Conservation (phyloP, 2,888 invertebrate species). For the Polylopha cassiicola region DNA sequence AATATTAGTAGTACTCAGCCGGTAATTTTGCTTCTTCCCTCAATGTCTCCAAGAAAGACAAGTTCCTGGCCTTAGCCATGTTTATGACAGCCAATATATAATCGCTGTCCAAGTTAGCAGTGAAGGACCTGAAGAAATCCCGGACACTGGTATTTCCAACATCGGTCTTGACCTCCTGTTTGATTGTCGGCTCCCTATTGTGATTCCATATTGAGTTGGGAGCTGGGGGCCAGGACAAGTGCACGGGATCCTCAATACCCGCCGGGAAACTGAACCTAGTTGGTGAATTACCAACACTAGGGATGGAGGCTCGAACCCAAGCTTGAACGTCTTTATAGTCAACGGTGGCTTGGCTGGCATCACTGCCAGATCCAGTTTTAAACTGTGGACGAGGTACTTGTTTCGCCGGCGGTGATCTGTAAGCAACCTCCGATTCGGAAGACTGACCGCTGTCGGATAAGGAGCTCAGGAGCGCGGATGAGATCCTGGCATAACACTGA, state of each 20-base stretch:
- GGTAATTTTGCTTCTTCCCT: too few relatives aligned
- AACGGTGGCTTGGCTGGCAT: background rate
- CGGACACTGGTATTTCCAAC: constrained; percentile 20
- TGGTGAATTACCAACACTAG: constrained; percentile 11
- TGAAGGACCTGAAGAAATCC: constrained; percentile 28
- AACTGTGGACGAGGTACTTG: constrained; percentile 1
- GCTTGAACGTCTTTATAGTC: background rate
- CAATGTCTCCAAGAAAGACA: too few relatives aligned
- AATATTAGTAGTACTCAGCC: too few relatives aligned
- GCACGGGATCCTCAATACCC: constrained; percentile 21
- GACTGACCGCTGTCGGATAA: too few relatives aligned
- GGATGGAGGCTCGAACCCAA: constrained; percentile 5
- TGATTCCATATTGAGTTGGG: constrained; percentile 32
- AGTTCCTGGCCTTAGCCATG: background rate
- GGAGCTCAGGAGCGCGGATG: background rate
- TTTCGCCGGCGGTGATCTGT: background rate
- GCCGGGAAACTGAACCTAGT: constrained; percentile 21
- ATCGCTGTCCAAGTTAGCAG: constrained; percentile 16
- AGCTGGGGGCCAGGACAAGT: constrained; percentile 31
- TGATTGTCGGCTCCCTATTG: constrained; percentile 15
- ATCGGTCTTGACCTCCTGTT: constrained; percentile 2
- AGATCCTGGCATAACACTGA: background rate
- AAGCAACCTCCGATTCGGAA: too few relatives aligned
- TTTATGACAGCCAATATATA: background rate
- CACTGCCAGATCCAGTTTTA: background rate